Conservation (phyloP, 2,797 vertebrate genomes). For the Poeciliopsis gracilis region DNA sequence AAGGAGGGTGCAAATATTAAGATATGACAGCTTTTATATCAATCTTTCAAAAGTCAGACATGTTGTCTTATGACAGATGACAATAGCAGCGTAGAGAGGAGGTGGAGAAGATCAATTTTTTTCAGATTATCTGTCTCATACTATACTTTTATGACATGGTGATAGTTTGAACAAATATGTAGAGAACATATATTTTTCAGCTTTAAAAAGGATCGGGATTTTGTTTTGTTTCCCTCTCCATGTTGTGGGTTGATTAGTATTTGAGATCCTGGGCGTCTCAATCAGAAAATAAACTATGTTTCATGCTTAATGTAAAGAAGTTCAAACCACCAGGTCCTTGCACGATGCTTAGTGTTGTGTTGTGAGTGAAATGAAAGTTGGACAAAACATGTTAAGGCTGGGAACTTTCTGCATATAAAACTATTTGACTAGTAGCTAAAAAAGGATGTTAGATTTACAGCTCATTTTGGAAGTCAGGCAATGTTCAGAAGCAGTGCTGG, state of each 20-base stretch:
- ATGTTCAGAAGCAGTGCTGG: conserved; percentile 33
- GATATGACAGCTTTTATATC: conserved; percentile 45
- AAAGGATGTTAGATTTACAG: conserved; percentile 57
- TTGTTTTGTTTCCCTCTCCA: background rate
- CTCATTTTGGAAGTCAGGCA: conserved; percentile 35
- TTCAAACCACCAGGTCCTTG: background rate
- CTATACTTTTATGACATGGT: too few species aligned
- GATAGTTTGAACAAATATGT: too few species aligned
- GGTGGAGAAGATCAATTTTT: too few species aligned
- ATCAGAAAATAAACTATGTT: background rate
- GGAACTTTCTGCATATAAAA: background rate
- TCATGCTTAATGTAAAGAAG: background rate
- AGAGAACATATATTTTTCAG: too few species aligned
- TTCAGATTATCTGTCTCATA: too few species aligned
- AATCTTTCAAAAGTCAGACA: conserved; percentile 43
- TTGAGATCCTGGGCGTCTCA: background rate
- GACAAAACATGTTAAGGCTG: conserved; percentile 21
- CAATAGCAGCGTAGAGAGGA: too few species aligned
- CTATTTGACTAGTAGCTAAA: conserved; percentile 30
- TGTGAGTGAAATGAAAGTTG: background rate
- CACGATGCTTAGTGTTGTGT: background rate
- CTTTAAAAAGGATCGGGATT: too few species aligned
- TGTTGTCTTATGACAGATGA: background rate
- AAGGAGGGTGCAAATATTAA: conserved; percentile 41
- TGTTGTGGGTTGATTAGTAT: background rate